phyloP scores from a whole-genome alignment of 53 echinoderm and acorn worm genomes.

The Paelopatides confundens region DNA sequence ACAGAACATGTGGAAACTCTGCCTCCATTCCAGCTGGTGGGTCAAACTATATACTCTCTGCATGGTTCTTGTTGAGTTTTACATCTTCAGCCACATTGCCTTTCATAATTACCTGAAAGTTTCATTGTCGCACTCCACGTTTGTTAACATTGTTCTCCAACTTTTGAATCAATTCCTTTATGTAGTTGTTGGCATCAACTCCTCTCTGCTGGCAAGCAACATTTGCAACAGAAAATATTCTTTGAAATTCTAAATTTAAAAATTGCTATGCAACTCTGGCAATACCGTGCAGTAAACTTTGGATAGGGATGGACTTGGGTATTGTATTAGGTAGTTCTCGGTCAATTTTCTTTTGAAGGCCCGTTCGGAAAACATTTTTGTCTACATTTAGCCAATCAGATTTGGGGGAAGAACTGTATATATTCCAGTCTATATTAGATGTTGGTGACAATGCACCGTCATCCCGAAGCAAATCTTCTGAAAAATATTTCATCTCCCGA shows the following conservation, averaged over 20 bases:
- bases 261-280: conserved; percentile 66
- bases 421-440: conserved; percentile 29
- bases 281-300: conserved; percentile 58
- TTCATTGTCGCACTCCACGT: neutral
- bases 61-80: conserved; percentile 21
- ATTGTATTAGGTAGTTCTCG: conserved; percentile 56
- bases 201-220: conserved; percentile 9
- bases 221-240: conserved; percentile 29
- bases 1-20: conserved; percentile 2
- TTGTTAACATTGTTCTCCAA: conserved; percentile 1
- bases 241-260: conserved; percentile 44
- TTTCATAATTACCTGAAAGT: neutral
- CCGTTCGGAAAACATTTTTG: conserved; percentile 47
- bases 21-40: neutral
- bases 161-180: neutral
- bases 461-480: conserved; percentile 62
- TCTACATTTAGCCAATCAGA: conserved; percentile 1
- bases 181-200: neutral
- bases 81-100: neutral
- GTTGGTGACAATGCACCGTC: conserved; percentile 36
- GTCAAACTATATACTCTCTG: neutral
- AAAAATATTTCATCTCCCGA: conserved; percentile 71
- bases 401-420: neutral
- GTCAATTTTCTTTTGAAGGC: conserved; percentile 27
- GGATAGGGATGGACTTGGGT: conserved; percentile 59